Evolutionary conservation across 1,140 invertebrate genomes (phyloP), one percentile per base, ranked within the genome.

Genomic region (Theocolax elegans): DNA sequence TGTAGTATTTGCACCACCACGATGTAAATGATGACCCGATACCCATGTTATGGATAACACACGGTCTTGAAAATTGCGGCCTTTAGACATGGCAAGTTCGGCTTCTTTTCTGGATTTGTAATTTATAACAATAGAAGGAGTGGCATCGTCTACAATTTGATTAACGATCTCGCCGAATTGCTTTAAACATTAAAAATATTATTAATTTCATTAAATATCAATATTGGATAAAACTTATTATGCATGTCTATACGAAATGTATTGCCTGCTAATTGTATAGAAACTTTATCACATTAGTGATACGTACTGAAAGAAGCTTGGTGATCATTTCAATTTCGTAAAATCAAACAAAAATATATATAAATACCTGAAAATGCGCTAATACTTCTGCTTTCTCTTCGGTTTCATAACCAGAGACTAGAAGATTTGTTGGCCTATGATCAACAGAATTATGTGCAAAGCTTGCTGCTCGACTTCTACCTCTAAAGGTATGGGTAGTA

Each of bases 351-450:
- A 35, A 35, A 6, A 35, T 6, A 35, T 35, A 35, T 6, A 35
- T 35, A 6, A 85, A 88, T 88, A 94, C 92, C 76, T 89, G 85
- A 83, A 94, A 92, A 85, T 94, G 92, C 35, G 86, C 83, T 71
- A 93, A 77, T 63, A 94, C 88, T 66, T 90, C 90, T 21, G 89
- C 87, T 75, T 91, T 89, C 72, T 93, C 92, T 67, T 92, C 90
- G 49, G 85, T 85, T 80, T 92, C 90, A 80, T 92, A 93, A 13
- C 94, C 94, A 31, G 92, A 92, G 12, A 96, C 89, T 72, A 94
- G 87, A 51, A 96, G 83, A 77, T 92, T 91, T 1, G 92, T 92
- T 13, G 94, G 93, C 70, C 94, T 85, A 76, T 94, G 92, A 85
- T 96, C 95, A 10, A 96, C 89, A 1, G 89, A 89, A 35, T 91